Base-by-base conservation (phyloP, 2,797 vertebrate genomes). In the Eleutherodactylus coqui region DNA sequence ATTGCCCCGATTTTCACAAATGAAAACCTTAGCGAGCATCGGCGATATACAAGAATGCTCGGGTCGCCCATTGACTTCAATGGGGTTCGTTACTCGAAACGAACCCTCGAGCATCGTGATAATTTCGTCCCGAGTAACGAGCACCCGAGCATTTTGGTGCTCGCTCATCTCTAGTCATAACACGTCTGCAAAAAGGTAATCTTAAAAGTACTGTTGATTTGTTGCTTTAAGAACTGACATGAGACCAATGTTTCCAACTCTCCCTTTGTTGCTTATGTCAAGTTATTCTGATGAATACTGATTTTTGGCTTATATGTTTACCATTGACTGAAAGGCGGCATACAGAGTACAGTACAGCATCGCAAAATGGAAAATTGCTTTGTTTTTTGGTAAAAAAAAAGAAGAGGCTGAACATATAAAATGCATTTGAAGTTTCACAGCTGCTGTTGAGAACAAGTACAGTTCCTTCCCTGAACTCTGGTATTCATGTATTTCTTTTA, bases 391-490 rank as follows among this genome's bases (percentile, higher is more conserved):
- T 34, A 49, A 75, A 80, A 70, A 80, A 70, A 29, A 72, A 51
- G 60, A 64, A 32, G 32, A 77, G 75, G n/a, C 60, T 29, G 83
- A 62, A 43, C 53, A 38, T 62, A 75, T 2, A 53, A 51, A 81
- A 86, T 41, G 14, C 72, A 75, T 60, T 13, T 64, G 69, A 75
- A 51, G 78, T 62, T 81, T 80, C 67, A 45, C 67, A 80, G 51
- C 84, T 73, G 76, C 67, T 58, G 64, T 51, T 85, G 60, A n/a
- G 77, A 45, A 72, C 49, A 85, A 85, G 76, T 79, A 85, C 84
- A 70, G 16, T 73, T 62, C 76, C 58, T 86, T 81, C 45, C 53
- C 21, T 75, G 53, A 64, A 80, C 29, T 72, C 49, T 64, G 77
- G 36, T 79, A 58, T 79, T 75, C 32, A 75, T 75, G 47, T 85